Evolutionary conservation across 2,797 vertebrate species (phyloP), one percentile per base, ranked within the genome.

Genomic region (Molossus alvarezi): DNA sequence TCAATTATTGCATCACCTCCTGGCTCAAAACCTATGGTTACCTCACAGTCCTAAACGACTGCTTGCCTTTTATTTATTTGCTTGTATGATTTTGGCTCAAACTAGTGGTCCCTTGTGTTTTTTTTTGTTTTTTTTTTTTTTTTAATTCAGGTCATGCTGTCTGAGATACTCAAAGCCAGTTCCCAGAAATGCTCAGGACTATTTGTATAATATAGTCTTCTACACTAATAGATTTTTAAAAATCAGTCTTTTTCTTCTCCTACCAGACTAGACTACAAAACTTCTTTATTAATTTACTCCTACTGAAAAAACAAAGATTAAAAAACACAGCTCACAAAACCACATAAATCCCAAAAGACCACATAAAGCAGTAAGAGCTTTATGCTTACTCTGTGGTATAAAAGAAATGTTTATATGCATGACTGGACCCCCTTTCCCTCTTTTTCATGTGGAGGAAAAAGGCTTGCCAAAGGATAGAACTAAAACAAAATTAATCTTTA

Each of bases 101-200:
- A 64, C 29, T 62, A 91, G 23, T 41, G 58, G 62, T 91, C 57
- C 58, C 69, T 67, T 91, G 58, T 64, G 64, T 67, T 29, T 67
- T 3, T 37, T 64, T 64, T 55, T 55, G 33, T 55, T 64, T 64
- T 3, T 64, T 64, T 27, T n/a, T 62, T 91, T 83, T 88, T 82
- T 85, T 75, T 85, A 95, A 95, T 94, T 93, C 81, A 95, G 86
- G 89, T 94, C 95, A 96, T 0, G 12, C 41, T 85, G 82, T 86
- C 87, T 86, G 48, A 73, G 87, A 95, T 67, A 71, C 2, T 88
- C n/a, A 75, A 95, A 94, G 92, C 9, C 75, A 89, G 58, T 95
- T 97, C 75, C 93, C 87, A 97, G 95, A 97, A 96, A 94, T 72
- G 9, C 41, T 92, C 27, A 13, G 27, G 5, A 93, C 20, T 89